A percentile compares a stretch with the other conserved stretches of the same genome.
Evolutionary conservation across 2,888 invertebrate species (phyloP).

Genomic region (Abscondita cerata): DNA sequence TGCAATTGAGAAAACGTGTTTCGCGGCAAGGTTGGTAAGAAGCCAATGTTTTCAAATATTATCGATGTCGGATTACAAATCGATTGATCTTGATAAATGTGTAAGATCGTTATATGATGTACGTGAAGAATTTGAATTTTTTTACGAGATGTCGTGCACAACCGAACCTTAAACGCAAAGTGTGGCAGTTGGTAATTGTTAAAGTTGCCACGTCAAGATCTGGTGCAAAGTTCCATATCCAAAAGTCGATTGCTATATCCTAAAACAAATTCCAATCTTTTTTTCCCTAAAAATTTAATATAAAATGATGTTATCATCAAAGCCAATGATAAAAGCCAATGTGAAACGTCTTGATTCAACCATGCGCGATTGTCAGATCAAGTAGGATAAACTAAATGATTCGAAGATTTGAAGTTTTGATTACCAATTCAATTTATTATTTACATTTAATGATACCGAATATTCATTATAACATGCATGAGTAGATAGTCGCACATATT

Average conservation of each 20-base stretch:
- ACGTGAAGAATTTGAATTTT: not conserved
- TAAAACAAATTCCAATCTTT: not conserved
- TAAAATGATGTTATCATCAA: too few species aligned
- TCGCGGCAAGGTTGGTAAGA: not conserved
- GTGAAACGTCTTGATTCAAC: too few species aligned
- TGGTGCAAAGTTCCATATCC: not conserved
- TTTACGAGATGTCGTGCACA: not conserved
- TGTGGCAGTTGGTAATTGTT: not conserved
- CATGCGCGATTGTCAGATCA: too few species aligned
- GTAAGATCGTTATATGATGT: not conserved
- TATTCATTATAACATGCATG: too few species aligned
- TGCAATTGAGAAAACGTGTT: not conserved
- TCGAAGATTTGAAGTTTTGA: too few species aligned
- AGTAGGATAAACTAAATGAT: too few species aligned
- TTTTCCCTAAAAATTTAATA: too few species aligned
- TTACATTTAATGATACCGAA: too few species aligned
- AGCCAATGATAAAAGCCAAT: too few species aligned
- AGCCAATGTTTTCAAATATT: not conserved
- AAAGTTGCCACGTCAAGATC: not conserved
- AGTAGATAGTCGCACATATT: too few species aligned
- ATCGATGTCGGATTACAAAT: not conserved
- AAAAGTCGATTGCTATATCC: not conserved
- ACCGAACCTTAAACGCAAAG: conserved; percentile 5
- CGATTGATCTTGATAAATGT: not conserved
- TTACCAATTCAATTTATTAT: too few species aligned